phyloP scores from a whole-genome alignment of 1,140 invertebrate genomes.

The Ceratina japonica region DNA sequence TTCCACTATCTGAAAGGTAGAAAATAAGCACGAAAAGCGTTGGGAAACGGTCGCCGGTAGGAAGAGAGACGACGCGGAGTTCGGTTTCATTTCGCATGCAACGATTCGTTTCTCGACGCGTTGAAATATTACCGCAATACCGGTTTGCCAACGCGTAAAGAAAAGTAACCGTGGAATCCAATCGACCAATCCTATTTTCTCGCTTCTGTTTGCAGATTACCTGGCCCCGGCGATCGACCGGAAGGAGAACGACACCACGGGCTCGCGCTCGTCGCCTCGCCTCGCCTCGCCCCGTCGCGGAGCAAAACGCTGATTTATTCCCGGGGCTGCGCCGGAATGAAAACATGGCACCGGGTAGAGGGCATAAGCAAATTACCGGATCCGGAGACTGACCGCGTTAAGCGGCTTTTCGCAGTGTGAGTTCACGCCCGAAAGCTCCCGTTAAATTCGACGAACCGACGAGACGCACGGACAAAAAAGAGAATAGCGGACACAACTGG shows the following conservation, averaged over 20 bases:
- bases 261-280: background rate
- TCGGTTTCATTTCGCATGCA: conserved; percentile 15
- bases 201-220: conserved; percentile 46
- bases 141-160: background rate
- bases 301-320: conserved; percentile 46
- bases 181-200: conserved; percentile 26
- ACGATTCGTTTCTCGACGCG: background rate
- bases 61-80: background rate
- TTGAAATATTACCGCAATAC: conserved; percentile 39
- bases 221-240: conserved; percentile 2
- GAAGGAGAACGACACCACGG: conserved; percentile 22
- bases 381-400: conserved; percentile 32
- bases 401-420: conserved; percentile 45
- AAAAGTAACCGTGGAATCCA: conserved; percentile 33
- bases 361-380: conserved; percentile 48
- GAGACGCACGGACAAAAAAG: background rate
- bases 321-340: conserved; percentile 6
- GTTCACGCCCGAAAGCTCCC: conserved; percentile 4
- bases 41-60: too few relatives aligned
- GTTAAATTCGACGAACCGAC: conserved; percentile 22
- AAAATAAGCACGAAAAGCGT: too few relatives aligned
- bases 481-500: background rate
- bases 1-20: too few relatives aligned
- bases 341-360: conserved; percentile 5
- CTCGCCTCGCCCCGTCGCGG: background rate